A percentile compares a stretch with the other conserved stretches of the same genome.
These are phyloP conservation scores for Tichodroma muraria DNA, from an alignment of 2,113 vertebrate genomes.

Conservation along the genomic window DNA sequence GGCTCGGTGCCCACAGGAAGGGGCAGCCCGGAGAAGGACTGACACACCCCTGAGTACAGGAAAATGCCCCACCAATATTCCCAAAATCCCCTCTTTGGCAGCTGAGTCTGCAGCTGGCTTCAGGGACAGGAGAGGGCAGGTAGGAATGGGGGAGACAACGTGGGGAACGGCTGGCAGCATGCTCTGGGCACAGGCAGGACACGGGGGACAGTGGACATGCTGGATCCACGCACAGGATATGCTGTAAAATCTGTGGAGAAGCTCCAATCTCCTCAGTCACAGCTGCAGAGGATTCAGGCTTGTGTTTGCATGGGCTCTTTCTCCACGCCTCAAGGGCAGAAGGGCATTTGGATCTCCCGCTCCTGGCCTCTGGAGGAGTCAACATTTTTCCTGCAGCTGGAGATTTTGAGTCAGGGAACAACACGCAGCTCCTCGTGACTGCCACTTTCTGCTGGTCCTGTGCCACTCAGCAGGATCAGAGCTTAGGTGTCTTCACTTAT, in stretches of 20 bases:
- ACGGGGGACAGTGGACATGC: background rate
- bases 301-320: background rate
- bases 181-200: background rate
- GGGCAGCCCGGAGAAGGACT: background rate
- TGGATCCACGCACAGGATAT: background rate
- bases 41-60: background rate
- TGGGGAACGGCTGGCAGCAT: background rate
- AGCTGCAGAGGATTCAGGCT: background rate
- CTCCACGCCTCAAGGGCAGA: background rate
- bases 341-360: background rate
- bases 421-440: background rate
- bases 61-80: background rate
- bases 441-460: background rate
- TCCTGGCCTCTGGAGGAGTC: background rate
- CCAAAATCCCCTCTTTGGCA: background rate
- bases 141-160: accelerated
- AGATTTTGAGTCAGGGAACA: background rate
- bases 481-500: background rate
- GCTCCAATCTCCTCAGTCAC: background rate
- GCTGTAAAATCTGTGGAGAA: background rate
- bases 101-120: background rate
- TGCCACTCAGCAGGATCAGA: background rate
- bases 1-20: background rate
- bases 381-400: background rate
- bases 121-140: background rate